Evolutionary conservation across 2,888 invertebrate genomes (phyloP).

Genomic region (Eupsilia transversa): DNA sequence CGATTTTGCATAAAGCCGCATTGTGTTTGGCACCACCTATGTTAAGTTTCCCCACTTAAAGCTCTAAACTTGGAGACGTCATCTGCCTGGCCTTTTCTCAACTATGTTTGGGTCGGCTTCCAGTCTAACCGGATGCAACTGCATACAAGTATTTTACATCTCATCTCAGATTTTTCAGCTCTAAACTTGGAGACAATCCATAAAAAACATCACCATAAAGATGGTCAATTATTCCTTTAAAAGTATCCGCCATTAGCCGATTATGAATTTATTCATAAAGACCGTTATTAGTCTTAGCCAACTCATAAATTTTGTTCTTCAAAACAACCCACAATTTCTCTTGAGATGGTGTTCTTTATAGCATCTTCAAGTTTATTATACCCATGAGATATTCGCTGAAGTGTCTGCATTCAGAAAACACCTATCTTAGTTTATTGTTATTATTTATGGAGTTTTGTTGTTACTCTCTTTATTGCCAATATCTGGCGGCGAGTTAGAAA

Average conservation of each 20-base stretch:
- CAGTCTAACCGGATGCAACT: too few relatives aligned
- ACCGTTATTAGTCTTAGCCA: constrained; percentile 51
- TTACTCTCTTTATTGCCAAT: constrained; percentile 52
- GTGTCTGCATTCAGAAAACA: constrained; percentile 59
- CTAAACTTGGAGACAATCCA: constrained; percentile 6
- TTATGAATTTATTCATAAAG: constrained; percentile 46
- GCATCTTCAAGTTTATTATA: constrained; percentile 62
- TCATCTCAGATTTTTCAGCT: too few relatives aligned
- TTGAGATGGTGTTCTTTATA: constrained; percentile 57
- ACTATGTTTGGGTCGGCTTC: too few relatives aligned
- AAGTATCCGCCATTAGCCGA: constrained; percentile 26
- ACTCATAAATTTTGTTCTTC: constrained; percentile 57
- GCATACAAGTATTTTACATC: too few relatives aligned
- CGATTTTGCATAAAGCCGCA: background rate
- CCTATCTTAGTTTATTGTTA: constrained; percentile 63
- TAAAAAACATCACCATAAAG: constrained; percentile 14
- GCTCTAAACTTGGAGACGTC: background rate
- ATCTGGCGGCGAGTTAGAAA: constrained; percentile 30
- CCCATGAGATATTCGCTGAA: constrained; percentile 60
- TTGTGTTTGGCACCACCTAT: background rate
- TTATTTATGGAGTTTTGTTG: constrained; percentile 59
- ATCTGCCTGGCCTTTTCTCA: too few relatives aligned
- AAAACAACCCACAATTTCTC: constrained; percentile 62
- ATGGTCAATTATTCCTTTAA: constrained; percentile 24
- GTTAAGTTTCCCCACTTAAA: background rate